These are phyloP conservation scores for Electrophaes corylata DNA, from an alignment of 2,888 invertebrate genomes.

Conservation along the genomic window DNA sequence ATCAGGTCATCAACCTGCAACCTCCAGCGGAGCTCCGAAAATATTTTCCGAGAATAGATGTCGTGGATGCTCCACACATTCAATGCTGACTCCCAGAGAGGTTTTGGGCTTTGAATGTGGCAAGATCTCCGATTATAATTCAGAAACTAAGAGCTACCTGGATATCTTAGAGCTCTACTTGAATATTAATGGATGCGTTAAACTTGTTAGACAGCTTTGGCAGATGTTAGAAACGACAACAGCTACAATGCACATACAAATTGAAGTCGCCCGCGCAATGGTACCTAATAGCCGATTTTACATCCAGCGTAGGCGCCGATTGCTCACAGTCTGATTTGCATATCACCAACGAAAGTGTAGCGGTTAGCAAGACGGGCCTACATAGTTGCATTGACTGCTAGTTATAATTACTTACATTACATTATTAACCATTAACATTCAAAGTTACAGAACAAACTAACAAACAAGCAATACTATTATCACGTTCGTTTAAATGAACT, in stretches of 20 bases:
- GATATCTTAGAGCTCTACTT: background rate
- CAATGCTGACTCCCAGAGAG: conserved; percentile 66
- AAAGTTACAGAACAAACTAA: conserved; percentile 33
- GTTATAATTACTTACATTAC: conserved; percentile 38
- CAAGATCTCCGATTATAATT: conserved; percentile 41
- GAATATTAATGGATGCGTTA: conserved; percentile 35
- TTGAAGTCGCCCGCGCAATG: conserved; percentile 54
- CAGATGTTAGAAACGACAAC: conserved; percentile 29
- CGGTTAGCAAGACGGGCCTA: conserved; percentile 62
- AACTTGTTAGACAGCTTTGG: conserved; percentile 50
- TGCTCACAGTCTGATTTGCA: conserved; percentile 78
- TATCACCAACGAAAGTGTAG: conserved; percentile 77
- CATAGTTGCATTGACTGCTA: conserved; percentile 52
- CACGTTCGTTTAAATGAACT: conserved; percentile 44
- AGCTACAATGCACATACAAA: conserved; percentile 47
- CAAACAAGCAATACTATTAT: conserved; percentile 31
- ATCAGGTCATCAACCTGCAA: conserved; percentile 53
- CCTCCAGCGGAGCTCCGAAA: conserved; percentile 62
- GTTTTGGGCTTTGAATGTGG: conserved; percentile 65
- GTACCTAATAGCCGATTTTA: conserved; percentile 55
- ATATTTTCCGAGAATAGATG: conserved; percentile 59
- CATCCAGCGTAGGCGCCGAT: conserved; percentile 54
- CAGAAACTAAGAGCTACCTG: conserved; percentile 66
- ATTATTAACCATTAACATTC: conserved; percentile 37
- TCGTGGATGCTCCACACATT: conserved; percentile 51